A percentile compares a stretch with the other conserved stretches of the same genome.
Conservation (phyloP, 2,888 invertebrate species). For the Tetrapedia diversipes region DNA sequence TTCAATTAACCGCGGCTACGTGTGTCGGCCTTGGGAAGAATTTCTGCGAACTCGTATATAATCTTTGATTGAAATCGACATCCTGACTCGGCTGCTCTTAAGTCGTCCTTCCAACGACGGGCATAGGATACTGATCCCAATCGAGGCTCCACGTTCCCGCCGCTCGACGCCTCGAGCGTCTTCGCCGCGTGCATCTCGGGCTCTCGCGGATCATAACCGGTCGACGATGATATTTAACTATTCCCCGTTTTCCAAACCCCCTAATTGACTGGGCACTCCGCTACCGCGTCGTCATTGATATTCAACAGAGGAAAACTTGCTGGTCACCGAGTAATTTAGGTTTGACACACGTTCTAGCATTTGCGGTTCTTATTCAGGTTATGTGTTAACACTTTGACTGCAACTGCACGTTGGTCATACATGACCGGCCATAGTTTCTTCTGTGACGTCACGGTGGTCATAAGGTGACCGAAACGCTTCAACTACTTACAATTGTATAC, state of each 20-base stretch:
- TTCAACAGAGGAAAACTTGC: not conserved
- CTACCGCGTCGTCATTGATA: conserved; percentile 14
- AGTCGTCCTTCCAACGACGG: conserved; percentile 37
- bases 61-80: conserved; percentile 61
- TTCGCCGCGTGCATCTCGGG: conserved; percentile 12
- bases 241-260: conserved; percentile 23
- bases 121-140: conserved; percentile 52
- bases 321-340: not conserved
- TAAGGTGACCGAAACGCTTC: no score
- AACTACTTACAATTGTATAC: no score
- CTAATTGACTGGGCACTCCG: conserved; percentile 13
- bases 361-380: no score
- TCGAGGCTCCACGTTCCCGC: conserved; percentile 40
- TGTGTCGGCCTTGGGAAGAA: conserved; percentile 33
- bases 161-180: conserved; percentile 40
- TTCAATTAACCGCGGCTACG: conserved; percentile 51
- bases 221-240: conserved; percentile 45
- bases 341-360: no score
- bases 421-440: no score
- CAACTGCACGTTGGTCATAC: no score
- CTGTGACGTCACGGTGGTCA: no score
- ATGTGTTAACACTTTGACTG: no score
- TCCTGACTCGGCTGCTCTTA: conserved; percentile 41
- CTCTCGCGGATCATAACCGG: conserved; percentile 44
- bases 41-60: conserved; percentile 59